Evolutionary conservation across 2,888 invertebrate genomes (phyloP).

Genomic region (Pandemis heparana): DNA sequence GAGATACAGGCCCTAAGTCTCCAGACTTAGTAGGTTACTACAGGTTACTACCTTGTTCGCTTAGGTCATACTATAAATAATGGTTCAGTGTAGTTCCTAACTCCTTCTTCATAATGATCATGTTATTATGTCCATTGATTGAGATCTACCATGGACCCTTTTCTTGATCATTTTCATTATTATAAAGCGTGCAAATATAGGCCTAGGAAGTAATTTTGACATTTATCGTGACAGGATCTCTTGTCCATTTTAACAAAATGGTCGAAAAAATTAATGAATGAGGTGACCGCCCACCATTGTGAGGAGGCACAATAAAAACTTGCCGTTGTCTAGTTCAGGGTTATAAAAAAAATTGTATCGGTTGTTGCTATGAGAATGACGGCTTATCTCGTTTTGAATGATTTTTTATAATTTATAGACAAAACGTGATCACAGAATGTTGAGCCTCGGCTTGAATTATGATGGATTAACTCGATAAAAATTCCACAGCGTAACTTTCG

Average conservation of each 20-base stretch:
- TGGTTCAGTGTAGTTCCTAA: not conserved
- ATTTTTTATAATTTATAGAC: not conserved
- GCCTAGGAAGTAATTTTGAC: not conserved
- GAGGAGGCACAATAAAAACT: not conserved
- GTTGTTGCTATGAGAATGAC: not conserved
- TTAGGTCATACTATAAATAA: too few species aligned
- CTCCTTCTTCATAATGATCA: not conserved
- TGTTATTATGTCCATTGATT: not conserved
- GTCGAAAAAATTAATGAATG: not conserved
- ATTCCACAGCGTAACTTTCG: slow-evolving; percentile 1
- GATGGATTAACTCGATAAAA: slow-evolving; percentile 22
- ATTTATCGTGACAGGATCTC: not conserved
- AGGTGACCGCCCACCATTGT: not conserved
- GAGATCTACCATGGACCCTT: not conserved
- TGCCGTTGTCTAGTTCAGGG: not conserved
- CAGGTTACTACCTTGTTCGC: too few species aligned
- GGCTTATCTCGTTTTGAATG: slow-evolving; percentile 20
- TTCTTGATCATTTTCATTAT: not conserved
- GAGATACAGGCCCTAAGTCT: too few species aligned
- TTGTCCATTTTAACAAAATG: not conserved
- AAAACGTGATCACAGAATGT: slow-evolving; percentile 14
- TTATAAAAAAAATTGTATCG: not conserved
- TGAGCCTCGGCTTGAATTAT: not conserved
- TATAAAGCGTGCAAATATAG: too few species aligned
- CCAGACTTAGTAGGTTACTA: too few species aligned